Conservation (phyloP, 2,797 vertebrate genomes). For the Gadopsis bispinosus region DNA sequence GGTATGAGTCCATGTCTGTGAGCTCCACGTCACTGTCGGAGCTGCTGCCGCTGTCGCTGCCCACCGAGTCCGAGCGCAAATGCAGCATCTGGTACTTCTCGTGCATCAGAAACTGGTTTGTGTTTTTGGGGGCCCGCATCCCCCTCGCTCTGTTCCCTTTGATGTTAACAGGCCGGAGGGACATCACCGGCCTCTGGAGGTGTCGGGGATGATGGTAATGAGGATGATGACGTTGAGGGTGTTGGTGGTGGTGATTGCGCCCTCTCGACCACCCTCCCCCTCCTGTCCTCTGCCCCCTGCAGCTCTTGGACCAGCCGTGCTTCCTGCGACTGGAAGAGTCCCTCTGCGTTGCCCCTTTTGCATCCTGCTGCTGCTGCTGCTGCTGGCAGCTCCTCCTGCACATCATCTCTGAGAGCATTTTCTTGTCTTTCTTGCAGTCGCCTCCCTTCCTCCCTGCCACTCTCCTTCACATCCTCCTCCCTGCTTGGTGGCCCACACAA, state of each 20-base stretch:
- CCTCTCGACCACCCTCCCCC: slow-evolving; percentile 58
- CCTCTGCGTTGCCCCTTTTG: slow-evolving; percentile 52
- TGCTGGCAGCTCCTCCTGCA: slow-evolving; percentile 78
- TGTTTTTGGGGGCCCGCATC: slow-evolving; percentile 92
- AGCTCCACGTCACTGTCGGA: slow-evolving; percentile 90
- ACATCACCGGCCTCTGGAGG: slow-evolving; percentile 48
- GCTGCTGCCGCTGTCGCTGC: slow-evolving; percentile 82
- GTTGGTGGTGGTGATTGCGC: slow-evolving; percentile 65
- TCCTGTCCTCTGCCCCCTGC: slow-evolving; percentile 71
- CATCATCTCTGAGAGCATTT: slow-evolving; percentile 81
- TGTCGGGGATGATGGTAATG: slow-evolving; percentile 29
- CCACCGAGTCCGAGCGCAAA: slow-evolving; percentile 90
- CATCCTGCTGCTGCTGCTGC: slow-evolving; percentile 62
- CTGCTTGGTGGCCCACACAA: slow-evolving; percentile 54
- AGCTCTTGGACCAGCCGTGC: slow-evolving; percentile 81
- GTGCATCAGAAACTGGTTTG: slow-evolving; percentile 93
- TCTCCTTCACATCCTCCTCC: slow-evolving; percentile 82
- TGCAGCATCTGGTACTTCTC: slow-evolving; percentile 92
- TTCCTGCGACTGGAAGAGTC: slow-evolving; percentile 64
- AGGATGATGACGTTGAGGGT: slow-evolving; percentile 48
- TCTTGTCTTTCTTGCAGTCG: slow-evolving; percentile 57
- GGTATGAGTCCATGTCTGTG: slow-evolving; percentile 91
- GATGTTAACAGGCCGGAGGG: slow-evolving; percentile 87
- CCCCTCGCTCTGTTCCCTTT: slow-evolving; percentile 87
- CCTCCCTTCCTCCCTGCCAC: slow-evolving; percentile 59